Evolutionary conservation across 2,113 vertebrate species (phyloP).

Genomic region (Oostethus manadensis): DNA sequence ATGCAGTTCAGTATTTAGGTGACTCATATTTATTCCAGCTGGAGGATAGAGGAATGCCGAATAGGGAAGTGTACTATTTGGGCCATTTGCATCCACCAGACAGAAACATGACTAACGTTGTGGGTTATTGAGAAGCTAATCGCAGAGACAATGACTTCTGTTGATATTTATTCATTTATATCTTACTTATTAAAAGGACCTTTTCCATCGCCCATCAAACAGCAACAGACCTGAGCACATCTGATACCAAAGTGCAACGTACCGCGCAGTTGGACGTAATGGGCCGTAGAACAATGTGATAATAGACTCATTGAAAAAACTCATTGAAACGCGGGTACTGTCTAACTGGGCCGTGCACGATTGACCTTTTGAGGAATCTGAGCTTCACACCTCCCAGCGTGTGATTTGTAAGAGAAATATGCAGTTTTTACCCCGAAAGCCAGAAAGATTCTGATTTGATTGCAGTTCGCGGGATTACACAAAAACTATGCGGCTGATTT

Average conservation of each 20-base stretch:
- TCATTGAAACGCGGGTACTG: no score
- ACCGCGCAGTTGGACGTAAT: constrained; percentile 1
- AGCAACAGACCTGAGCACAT: not conserved
- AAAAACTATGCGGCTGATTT: no score
- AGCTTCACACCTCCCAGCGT: no score
- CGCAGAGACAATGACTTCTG: not conserved
- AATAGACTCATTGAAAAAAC: not conserved
- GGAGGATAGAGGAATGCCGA: constrained; percentile 1
- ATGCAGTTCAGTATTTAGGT: constrained; percentile 2
- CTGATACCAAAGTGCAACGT: constrained; percentile 3
- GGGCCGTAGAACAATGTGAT: constrained; percentile 3
- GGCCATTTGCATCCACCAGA: constrained; percentile 7
- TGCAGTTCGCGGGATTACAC: no score
- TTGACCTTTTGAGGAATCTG: no score
- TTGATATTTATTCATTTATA: not conserved
- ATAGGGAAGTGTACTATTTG: constrained; percentile 1
- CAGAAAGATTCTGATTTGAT: no score
- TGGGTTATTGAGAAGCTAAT: not conserved
- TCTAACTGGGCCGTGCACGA: no score
- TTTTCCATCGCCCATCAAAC: not conserved
- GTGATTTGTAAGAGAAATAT: no score
- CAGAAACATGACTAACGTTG: not conserved
- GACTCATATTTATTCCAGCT: constrained; percentile 2
- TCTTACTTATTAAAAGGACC: not conserved
- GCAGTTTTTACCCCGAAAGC: no score